These are phyloP conservation scores for Oryzias javanicus DNA, from an alignment of 2,113 vertebrate species.

Conservation along the genomic window DNA sequence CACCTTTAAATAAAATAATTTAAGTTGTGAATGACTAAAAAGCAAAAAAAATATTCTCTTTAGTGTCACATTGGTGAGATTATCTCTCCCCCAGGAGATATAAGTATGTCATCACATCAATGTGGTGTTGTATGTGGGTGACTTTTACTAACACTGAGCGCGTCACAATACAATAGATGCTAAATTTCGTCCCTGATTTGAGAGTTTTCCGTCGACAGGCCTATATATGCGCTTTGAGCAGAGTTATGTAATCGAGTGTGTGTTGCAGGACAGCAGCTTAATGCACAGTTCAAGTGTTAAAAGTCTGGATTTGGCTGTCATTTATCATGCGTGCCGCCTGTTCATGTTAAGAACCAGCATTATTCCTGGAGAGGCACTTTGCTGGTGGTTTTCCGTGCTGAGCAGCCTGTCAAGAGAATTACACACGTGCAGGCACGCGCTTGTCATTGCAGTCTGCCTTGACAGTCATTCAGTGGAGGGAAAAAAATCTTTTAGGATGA, in stretches of 20 bases:
- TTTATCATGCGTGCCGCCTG: constrained; percentile 20
- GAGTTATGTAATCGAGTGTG: constrained; percentile 55
- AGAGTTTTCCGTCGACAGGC: constrained; percentile 16
- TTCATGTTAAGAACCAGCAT: constrained; percentile 1
- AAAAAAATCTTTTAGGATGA: constrained; percentile 37
- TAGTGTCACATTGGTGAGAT: no score
- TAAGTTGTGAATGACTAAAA: no score
- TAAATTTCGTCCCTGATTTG: background rate
- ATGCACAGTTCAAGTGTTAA: constrained; percentile 56
- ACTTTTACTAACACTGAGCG: background rate
- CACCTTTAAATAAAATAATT: no score
- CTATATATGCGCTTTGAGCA: constrained; percentile 19
- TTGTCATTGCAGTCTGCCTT: constrained; percentile 4
- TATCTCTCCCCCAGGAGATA: background rate
- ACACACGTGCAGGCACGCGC: background rate
- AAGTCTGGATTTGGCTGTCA: constrained; percentile 51
- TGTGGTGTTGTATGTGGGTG: background rate
- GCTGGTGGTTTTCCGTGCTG: constrained; percentile 4
- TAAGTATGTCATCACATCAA: background rate
- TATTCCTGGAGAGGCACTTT: constrained; percentile 7
- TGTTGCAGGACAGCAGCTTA: constrained; percentile 45
- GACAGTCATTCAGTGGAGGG: constrained; percentile 1
- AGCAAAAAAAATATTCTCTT: no score
- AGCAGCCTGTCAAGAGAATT: constrained; percentile 21
- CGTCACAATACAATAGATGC: constrained; percentile 5